phyloP scores from a whole-genome alignment of 2,888 invertebrate species.

The Myopa testacea region DNA sequence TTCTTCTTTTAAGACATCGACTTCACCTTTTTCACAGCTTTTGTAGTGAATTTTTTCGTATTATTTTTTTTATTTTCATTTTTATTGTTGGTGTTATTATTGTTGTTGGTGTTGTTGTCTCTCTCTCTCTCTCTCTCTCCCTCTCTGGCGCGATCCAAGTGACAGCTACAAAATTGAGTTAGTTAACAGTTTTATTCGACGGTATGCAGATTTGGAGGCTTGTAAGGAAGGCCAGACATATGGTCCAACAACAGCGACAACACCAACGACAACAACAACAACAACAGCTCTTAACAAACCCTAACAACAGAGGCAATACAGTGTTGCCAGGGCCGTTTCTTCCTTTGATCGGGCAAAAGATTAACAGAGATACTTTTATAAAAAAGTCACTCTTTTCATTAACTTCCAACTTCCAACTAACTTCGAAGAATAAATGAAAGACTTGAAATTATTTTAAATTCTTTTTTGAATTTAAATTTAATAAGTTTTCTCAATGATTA shows the following conservation, averaged over 20 bases:
- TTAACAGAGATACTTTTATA: background rate
- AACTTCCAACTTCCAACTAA: too few species aligned
- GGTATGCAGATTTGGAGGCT: slow-evolving; percentile 57
- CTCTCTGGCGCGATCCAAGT: slow-evolving; percentile 43
- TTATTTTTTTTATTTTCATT: too few species aligned
- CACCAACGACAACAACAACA: slow-evolving; percentile 12
- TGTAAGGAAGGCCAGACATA: slow-evolving; percentile 13
- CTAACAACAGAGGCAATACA: background rate
- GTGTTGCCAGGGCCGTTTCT: background rate
- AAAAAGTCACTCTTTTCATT: background rate
- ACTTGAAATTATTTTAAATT: too few species aligned
- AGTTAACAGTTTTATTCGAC: slow-evolving; percentile 68
- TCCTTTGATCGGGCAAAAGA: background rate
- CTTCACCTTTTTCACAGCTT: too few species aligned
- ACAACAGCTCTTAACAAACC: slow-evolving; percentile 5
- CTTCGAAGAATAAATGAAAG: too few species aligned
- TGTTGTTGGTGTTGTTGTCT: background rate
- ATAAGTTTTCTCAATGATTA: too few species aligned
- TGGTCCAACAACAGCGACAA: background rate
- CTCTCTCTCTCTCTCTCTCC: background rate
- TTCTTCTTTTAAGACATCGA: too few species aligned
- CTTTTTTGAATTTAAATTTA: too few species aligned
- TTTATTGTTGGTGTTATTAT: background rate
- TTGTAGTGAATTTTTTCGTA: too few species aligned
- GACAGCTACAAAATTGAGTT: slow-evolving; percentile 69